A percentile compares a stretch with the other conserved stretches of the same genome.
phyloP scores from a whole-genome alignment of 2,797 vertebrate genomes.

The Macroramphosus scolopax region DNA sequence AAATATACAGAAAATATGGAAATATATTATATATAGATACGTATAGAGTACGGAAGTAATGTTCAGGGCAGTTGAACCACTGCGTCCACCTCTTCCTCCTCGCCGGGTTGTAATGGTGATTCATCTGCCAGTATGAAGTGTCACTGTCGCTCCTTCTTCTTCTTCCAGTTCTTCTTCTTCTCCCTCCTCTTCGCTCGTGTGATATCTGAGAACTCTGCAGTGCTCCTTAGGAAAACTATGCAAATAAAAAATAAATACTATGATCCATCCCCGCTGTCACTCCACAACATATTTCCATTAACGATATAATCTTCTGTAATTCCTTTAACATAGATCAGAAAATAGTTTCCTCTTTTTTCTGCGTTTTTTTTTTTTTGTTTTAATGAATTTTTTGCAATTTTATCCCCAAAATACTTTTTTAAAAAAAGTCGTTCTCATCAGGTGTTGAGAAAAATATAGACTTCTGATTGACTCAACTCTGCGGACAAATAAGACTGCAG shows the following conservation, averaged over 20 bases:
- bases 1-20: conserved; percentile 86
- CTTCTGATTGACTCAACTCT: conserved; percentile 73
- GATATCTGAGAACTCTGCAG: conserved; percentile 61
- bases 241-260: conserved; percentile 76
- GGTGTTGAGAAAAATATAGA: conserved; percentile 83
- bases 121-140: conserved; percentile 50
- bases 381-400: conserved; percentile 68
- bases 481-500: conserved; percentile 56
- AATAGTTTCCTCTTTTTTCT: conserved; percentile 73
- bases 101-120: conserved; percentile 53
- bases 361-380: conserved; percentile 43
- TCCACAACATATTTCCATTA: conserved; percentile 59
- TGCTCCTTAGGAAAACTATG: conserved; percentile 66
- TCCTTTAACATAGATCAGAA: conserved; percentile 72
- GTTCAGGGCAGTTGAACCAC: conserved; percentile 75
- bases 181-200: too few species aligned
- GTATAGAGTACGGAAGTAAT: conserved; percentile 77
- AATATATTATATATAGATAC: conserved; percentile 82
- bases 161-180: conserved; percentile 23
- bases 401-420: conserved; percentile 82
- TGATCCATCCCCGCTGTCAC: conserved; percentile 67
- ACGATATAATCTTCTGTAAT: conserved; percentile 57
- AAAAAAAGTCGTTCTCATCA: conserved; percentile 75
- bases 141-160: conserved; percentile 38
- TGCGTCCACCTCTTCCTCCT: conserved; percentile 42